A percentile compares a stretch with the other conserved stretches of the same genome.
phyloP scores from a whole-genome alignment of 2,797 vertebrate genomes.

The Diglossa cyanea region DNA sequence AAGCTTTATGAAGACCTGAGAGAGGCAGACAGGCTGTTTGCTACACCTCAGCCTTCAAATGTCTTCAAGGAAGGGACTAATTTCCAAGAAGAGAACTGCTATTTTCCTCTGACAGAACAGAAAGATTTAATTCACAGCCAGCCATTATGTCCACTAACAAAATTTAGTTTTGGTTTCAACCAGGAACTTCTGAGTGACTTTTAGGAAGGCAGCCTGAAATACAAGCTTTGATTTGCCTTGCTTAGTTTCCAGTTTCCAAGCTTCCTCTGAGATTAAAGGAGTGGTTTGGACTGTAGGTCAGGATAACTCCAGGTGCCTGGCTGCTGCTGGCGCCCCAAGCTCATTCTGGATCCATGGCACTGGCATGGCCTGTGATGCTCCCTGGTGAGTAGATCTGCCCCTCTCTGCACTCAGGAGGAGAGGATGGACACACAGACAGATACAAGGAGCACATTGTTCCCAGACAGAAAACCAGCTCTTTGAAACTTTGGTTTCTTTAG shows the following conservation, averaged over 20 bases:
- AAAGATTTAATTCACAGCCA: neutral
- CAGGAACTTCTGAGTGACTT: neutral
- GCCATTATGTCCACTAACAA: rapidly evolving
- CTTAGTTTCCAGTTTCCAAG: neutral
- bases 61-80: neutral
- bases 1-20: neutral
- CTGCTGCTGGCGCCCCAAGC: neutral
- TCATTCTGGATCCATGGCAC: rapidly evolving
- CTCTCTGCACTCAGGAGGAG: neutral
- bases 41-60: neutral
- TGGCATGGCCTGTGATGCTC: rapidly evolving
- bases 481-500: neutral
- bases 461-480: neutral
- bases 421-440: neutral
- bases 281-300: neutral
- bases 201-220: neutral
- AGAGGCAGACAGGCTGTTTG: neutral
- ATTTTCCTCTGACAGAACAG: neutral
- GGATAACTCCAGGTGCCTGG: neutral
- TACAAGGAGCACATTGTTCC: neutral
- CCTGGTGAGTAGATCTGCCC: neutral
- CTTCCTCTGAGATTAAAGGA: neutral
- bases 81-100: neutral
- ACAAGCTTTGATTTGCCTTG: neutral
- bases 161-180: neutral